phyloP scores from a whole-genome alignment of 1,140 invertebrate species.

The Bicyclus anynana region DNA sequence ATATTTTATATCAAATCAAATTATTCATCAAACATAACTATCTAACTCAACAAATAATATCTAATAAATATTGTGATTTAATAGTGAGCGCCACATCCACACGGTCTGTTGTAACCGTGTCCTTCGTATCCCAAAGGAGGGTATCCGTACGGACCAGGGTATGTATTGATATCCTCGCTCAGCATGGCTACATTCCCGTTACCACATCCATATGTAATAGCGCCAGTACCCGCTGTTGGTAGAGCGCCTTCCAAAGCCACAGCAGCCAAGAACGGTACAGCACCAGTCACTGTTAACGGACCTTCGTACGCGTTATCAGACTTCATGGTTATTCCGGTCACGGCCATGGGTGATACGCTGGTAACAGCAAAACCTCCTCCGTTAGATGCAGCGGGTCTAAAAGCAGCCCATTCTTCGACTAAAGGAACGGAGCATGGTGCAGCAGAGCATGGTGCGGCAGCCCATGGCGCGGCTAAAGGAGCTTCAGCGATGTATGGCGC shows the following conservation, averaged over 20 bases:
- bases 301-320: conserved; percentile 42
- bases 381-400: conserved; percentile 12
- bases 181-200: conserved; percentile 33
- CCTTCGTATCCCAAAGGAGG: too few species aligned
- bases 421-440: too few species aligned
- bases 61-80: neutral
- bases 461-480: conserved; percentile 1
- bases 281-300: conserved; percentile 31
- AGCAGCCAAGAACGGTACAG: conserved; percentile 37
- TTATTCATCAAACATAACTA: too few species aligned
- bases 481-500: neutral
- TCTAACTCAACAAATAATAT: too few species aligned
- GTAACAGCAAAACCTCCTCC: conserved; percentile 29
- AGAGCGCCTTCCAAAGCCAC: conserved; percentile 38
- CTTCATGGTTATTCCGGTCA: conserved; percentile 31
- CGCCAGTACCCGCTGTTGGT: conserved; percentile 30
- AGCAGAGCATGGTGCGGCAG: conserved; percentile 12
- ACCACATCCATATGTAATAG: conserved; percentile 32
- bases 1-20: too few species aligned
- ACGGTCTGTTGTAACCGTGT: neutral
- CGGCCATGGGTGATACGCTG: conserved; percentile 34
- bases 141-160: neutral
- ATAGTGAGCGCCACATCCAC: neutral
- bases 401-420: conserved; percentile 6
- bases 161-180: conserved; percentile 23